Evolutionary conservation across 2,888 invertebrate genomes (phyloP).

Genomic region (Nebria salina): DNA sequence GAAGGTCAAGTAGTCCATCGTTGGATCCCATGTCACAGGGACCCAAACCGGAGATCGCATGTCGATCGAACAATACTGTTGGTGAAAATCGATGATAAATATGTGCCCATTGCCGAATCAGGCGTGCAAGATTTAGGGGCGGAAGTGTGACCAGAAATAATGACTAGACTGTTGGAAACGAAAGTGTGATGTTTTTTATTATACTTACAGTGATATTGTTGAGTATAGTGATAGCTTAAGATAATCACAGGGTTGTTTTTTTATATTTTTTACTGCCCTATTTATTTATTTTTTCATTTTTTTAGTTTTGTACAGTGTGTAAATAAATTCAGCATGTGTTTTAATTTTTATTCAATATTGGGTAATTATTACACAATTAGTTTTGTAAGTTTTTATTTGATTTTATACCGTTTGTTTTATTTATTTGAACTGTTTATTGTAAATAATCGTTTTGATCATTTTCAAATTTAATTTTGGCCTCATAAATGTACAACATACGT

Average conservation of each 20-base stretch:
- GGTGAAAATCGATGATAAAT: constrained; percentile 92
- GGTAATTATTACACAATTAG: too few relatives aligned
- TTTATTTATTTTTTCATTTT: not conserved
- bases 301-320: not conserved
- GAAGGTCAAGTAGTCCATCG: constrained; percentile 92
- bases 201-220: not conserved
- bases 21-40: constrained; percentile 93
- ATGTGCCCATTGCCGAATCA: constrained; percentile 91
- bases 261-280: not conserved
- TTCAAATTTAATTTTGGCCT: too few relatives aligned
- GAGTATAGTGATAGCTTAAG: not conserved
- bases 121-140: constrained; percentile 77
- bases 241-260: not conserved
- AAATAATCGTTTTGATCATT: too few relatives aligned
- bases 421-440: too few relatives aligned
- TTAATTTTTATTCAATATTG: too few relatives aligned
- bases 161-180: not conserved
- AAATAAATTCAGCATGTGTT: not conserved
- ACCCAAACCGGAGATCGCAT: constrained; percentile 87
- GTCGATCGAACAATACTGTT: constrained; percentile 91
- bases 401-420: too few relatives aligned
- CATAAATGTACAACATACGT: too few relatives aligned
- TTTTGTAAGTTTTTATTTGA: too few relatives aligned
- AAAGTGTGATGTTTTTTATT: not conserved
- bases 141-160: constrained; percentile 17